Conservation (phyloP, 2,888 invertebrate species). For the Argyresthia albistria region DNA sequence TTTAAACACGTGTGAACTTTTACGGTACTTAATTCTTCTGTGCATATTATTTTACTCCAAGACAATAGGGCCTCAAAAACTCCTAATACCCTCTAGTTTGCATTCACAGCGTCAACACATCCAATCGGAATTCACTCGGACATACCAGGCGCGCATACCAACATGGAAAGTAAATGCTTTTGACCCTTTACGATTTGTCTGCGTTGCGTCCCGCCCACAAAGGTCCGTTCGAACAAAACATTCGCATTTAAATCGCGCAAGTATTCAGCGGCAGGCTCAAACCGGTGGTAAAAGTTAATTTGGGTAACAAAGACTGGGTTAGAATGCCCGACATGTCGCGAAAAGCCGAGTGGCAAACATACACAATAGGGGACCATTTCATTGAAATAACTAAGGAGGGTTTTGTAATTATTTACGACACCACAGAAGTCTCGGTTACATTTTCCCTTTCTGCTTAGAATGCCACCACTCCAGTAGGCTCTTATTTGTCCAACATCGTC, state of each 20-base stretch:
- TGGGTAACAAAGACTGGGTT: not conserved
- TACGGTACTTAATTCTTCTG: no score
- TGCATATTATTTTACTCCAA: no score
- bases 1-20: no score
- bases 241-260: not conserved
- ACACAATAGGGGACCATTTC: not conserved
- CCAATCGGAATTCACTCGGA: not conserved
- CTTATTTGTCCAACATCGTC: no score
- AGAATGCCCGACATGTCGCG: not conserved
- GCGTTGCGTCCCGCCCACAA: not conserved
- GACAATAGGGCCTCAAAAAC: no score
- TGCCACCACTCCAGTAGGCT: no score
- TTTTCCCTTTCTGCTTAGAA: not conserved
- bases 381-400: not conserved
- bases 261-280: not conserved
- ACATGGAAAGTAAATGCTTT: not conserved
- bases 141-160: not conserved
- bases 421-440: no score
- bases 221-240: not conserved
- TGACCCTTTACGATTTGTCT: not conserved
- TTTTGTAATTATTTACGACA: not conserved
- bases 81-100: no score
- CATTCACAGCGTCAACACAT: not conserved
- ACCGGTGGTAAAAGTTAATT: not conserved
- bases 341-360: not conserved